These are phyloP conservation scores for Tiaroga cobitis DNA, from an alignment of 2,797 vertebrate genomes.

Conservation along the genomic window DNA sequence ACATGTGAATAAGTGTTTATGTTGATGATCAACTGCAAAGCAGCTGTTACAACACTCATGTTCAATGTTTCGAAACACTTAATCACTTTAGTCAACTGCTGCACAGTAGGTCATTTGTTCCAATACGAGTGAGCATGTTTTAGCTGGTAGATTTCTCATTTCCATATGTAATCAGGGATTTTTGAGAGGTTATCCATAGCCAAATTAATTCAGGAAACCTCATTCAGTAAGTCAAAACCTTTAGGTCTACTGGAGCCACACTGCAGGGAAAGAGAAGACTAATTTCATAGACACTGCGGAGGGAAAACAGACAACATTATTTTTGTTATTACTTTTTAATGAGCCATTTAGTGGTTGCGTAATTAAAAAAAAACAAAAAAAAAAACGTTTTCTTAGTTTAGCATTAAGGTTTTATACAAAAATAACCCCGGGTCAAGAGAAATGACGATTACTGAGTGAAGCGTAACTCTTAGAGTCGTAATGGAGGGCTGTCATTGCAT, in stretches of 20 bases:
- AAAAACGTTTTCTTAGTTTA: not conserved
- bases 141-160: constrained; percentile 52
- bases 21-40: constrained; percentile 13
- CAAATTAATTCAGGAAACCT: constrained; percentile 42
- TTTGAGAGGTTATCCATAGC: constrained; percentile 34
- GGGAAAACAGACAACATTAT: not conserved
- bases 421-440: not conserved
- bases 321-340: constrained; percentile 3
- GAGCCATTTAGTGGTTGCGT: not conserved
- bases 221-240: constrained; percentile 54
- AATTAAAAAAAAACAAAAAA: not conserved
- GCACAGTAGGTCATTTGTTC: constrained; percentile 17
- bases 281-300: not conserved
- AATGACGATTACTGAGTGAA: not conserved
- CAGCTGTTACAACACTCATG: constrained; percentile 9
- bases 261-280: not conserved
- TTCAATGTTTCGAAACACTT: not conserved
- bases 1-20: constrained; percentile 1
- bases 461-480: not conserved
- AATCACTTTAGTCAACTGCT: constrained; percentile 52
- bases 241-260: not conserved
- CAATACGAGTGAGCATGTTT: constrained; percentile 5
- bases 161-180: constrained; percentile 51
- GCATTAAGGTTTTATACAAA: constrained; percentile 6
- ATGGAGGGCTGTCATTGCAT: constrained; percentile 29